These are phyloP conservation scores for Agrilus cyanescens DNA, from an alignment of 2,888 invertebrate genomes.

Conservation along the genomic window DNA sequence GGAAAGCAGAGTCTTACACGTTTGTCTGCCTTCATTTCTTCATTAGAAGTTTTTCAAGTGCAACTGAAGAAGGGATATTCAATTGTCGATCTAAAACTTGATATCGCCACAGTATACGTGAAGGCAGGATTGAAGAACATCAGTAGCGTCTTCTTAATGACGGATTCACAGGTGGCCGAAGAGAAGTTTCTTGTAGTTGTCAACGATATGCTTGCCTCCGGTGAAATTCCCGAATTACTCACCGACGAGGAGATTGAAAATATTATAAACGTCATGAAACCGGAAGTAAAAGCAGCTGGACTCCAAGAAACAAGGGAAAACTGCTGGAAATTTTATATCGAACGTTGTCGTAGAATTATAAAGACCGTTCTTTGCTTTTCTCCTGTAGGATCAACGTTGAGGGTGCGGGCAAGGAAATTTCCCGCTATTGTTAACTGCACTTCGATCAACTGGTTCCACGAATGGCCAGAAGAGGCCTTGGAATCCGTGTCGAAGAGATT, in stretches of 20 bases:
- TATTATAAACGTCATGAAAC: constrained; percentile 62
- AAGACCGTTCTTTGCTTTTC: constrained; percentile 84
- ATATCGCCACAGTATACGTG: constrained; percentile 63
- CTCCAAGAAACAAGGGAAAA: constrained; percentile 79
- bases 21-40: constrained; percentile 80
- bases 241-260: constrained; percentile 86
- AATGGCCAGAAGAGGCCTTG: constrained; percentile 89
- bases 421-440: constrained; percentile 90
- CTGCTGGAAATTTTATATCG: constrained; percentile 92
- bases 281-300: constrained; percentile 72
- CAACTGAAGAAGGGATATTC: constrained; percentile 83
- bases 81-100: constrained; percentile 65
- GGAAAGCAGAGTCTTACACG: constrained; percentile 88
- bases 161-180: constrained; percentile 85
- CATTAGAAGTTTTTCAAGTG: constrained; percentile 86
- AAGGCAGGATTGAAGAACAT: constrained; percentile 81
- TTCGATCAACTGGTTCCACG: constrained; percentile 93
- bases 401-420: constrained; percentile 82
- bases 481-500: constrained; percentile 80
- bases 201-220: constrained; percentile 87
- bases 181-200: constrained; percentile 85
- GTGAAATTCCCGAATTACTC: constrained; percentile 84
- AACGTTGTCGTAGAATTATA: constrained; percentile 66
- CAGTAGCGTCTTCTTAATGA: constrained; percentile 75
- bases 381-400: constrained; percentile 81